Conservation (phyloP, 2,113 vertebrate species). For the Synodontis membranacea region DNA sequence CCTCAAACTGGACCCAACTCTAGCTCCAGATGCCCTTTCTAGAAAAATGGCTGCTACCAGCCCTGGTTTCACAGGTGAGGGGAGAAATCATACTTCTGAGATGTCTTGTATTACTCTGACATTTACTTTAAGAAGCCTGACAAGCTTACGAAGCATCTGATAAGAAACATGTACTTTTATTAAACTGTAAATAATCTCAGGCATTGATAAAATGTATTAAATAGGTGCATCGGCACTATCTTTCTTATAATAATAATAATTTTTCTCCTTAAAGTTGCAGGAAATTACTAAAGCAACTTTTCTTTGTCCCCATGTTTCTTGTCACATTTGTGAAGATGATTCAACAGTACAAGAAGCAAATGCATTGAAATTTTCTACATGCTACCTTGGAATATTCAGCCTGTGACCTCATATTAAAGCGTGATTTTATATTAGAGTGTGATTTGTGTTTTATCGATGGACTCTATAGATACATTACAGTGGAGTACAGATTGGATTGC, state of each 20-base stretch:
- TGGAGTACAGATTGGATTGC: constrained; percentile 76
- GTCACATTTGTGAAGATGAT: neutral
- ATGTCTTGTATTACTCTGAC: neutral
- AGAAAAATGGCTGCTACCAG: constrained; percentile 72
- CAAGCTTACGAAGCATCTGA: neutral
- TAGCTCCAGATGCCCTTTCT: constrained; percentile 66
- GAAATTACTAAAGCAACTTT: neutral
- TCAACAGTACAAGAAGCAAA: neutral
- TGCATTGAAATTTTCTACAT: neutral
- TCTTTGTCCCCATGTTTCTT: neutral
- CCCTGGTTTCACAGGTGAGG: constrained; percentile 78
- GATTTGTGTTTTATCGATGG: no score
- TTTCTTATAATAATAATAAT: neutral
- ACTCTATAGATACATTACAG: neutral
- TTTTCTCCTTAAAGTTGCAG: neutral
- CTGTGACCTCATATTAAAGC: neutral
- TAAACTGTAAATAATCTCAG: neutral
- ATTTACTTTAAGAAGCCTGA: neutral
- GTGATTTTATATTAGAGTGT: no score
- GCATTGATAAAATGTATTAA: neutral
- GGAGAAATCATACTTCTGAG: neutral
- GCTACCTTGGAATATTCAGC: neutral
- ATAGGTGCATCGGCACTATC: neutral
- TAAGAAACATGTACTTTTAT: neutral
- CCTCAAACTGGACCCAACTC: constrained; percentile 70